These are phyloP conservation scores for Setophaga kirtlandii DNA, from an alignment of 2,113 vertebrate genomes.

Conservation along the genomic window DNA sequence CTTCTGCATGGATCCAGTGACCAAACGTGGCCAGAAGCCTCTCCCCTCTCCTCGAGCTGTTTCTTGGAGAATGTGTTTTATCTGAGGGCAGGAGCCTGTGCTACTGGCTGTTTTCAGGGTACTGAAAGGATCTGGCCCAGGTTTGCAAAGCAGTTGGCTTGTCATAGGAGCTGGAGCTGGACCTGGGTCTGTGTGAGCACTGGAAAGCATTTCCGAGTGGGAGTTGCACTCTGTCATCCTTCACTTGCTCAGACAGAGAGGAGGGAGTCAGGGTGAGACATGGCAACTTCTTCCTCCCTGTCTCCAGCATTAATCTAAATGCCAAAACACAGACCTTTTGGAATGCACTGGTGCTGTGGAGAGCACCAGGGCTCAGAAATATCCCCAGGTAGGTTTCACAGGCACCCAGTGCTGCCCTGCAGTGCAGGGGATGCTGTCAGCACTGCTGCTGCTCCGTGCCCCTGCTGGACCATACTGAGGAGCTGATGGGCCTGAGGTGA, in stretches of 20 bases:
- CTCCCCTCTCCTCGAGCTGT: accelerated
- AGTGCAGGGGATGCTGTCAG: background rate
- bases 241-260: constrained; percentile 43
- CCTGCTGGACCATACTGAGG: background rate
- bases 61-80: background rate
- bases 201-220: constrained; percentile 62
- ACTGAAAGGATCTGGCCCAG: background rate
- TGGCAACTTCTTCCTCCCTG: constrained; percentile 71
- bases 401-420: background rate
- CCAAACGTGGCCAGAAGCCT: background rate
- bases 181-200: background rate
- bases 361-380: constrained; percentile 66
- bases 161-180: background rate
- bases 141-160: background rate
- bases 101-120: background rate
- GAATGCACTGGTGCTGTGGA: constrained; percentile 64
- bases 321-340: constrained; percentile 71
- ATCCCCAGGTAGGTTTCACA: constrained; percentile 65
- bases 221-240: constrained; percentile 58
- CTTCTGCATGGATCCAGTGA: accelerated
- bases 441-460: background rate
- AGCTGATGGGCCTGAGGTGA: background rate
- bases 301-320: constrained; percentile 76
- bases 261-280: constrained; percentile 51
- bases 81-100: background rate